Base-by-base conservation (phyloP, 2,888 invertebrate species). In the Limnephilus marmoratus region DNA sequence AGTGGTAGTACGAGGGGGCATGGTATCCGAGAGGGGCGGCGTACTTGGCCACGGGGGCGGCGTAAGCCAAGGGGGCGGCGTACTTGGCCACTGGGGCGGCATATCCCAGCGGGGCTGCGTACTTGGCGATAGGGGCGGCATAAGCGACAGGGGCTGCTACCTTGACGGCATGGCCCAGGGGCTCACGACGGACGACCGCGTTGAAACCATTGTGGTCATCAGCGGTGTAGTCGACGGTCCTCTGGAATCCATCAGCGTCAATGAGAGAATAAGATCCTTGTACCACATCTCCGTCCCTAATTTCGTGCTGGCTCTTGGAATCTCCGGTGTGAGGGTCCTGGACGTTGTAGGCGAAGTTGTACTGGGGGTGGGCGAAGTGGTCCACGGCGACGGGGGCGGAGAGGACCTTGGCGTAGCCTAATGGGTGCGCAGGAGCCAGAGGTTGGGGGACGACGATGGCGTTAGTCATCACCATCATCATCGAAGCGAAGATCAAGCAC, bases 291-390 rank as follows among this genome's bases (percentile, higher is more conserved):
- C 96, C 96, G 93, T 94, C 94, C 93, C 96, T 96, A 29, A 86
- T 41, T 81, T 93, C 93, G 41, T 31, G 90, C 91, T 90, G 96
- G 94, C 94, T 95, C 94, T 96, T 96, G 83, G 94, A 95, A 94
- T 96, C 96, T 37, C 96, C 96, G 90, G 96, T 97, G 90, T 96
- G 95, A 93, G 95, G 95, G 94, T 97, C 97, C 94, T 97, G 96
- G 15, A 97, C 96, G 93, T 96, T 96, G 94, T 97, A 97, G 0
- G 96, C 96, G 95, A 96, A 97, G 94, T 95, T 83, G 89, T 80
- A 91, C 83, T 87, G 90, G 83, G 92, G 87, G 45, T 88, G 88
- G 9, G 91, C 92, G 85, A 81, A 96, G 95, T 97, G 94, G 0
- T 92, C 85, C 3, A 53, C 91, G 7, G 90, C 90, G 11, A 86